Conservation (phyloP, 2,888 invertebrate species). For the Polia nebulosa region DNA sequence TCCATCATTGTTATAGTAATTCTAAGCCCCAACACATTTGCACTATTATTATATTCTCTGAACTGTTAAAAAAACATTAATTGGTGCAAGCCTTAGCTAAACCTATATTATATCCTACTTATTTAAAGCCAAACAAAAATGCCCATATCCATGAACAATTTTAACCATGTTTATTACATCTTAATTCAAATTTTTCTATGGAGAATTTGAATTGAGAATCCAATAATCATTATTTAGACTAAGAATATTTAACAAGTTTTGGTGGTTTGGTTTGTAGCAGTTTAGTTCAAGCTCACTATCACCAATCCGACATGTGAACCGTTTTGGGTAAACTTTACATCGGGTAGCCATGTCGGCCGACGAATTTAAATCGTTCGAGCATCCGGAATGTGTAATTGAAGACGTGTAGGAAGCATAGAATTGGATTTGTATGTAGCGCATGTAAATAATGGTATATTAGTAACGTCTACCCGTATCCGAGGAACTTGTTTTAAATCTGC, state of each 20-base stretch:
- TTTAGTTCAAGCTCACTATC: background rate
- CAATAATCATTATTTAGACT: too few species aligned
- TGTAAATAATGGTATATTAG: slow-evolving; percentile 61
- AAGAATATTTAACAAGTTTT: too few species aligned
- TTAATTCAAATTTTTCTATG: too few species aligned
- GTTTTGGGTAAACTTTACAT: slow-evolving; percentile 54
- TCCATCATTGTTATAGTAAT: slow-evolving; percentile 11
- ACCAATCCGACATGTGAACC: slow-evolving; percentile 16
- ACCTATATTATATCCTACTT: too few species aligned
- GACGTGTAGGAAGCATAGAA: slow-evolving; percentile 69
- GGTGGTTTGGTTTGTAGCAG: too few species aligned
- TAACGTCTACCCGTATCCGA: slow-evolving; percentile 20
- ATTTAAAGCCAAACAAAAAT: too few species aligned
- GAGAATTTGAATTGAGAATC: too few species aligned
- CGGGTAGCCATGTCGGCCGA: slow-evolving; percentile 56
- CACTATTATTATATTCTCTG: background rate
- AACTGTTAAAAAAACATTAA: too few species aligned
- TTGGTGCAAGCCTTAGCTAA: too few species aligned
- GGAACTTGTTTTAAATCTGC: slow-evolving; percentile 16
- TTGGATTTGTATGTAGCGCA: slow-evolving; percentile 56
- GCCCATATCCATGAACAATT: too few species aligned
- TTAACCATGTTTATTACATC: too few species aligned
- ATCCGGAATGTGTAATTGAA: slow-evolving; percentile 76
- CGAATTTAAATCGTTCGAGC: slow-evolving; percentile 73
- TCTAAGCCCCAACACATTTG: background rate